Evolutionary conservation across 2,113 vertebrate genomes (phyloP), one percentile per base, ranked within the genome.

Genomic region (Lucifuga dentata): DNA sequence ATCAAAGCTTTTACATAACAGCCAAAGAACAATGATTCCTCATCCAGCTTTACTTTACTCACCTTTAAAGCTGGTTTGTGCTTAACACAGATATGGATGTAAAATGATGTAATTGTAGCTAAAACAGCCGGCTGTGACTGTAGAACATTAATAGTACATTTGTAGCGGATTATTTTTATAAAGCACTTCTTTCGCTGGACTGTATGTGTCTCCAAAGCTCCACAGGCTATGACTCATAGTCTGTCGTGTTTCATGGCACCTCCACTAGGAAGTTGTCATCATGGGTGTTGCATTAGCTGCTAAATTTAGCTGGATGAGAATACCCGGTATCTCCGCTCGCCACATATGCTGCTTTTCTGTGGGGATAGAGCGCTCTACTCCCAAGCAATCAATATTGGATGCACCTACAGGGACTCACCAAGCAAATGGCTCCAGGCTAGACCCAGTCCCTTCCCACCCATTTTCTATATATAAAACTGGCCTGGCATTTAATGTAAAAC

Each of bases 321-420:
- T 80, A 76, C 57, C 57, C 58, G 26, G 77, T 63, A 65, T 68
- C 73, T 73, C 67, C 60, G 2, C 81, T 73, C 64, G 19, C 19
- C 59, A 52, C 61, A 73, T 66, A 66, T 53, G 73, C 70, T 60
- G 76, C 73, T 49, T 68, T 48, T 86, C 83, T 74, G 71, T 51
- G 55, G 76, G 86, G 68, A 80, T 60, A 33, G 49, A 74, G 60
- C 79, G 3, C 71, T 83, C 65, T 8, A 51, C 87, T 86, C 63
- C 60, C 81, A 43, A 73, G 85, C 88, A 90, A 90, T 93, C 91
- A 85, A 90, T 90, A 87, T 57, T 84, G 81, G 88, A 90, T 91
- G 88, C 79, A 88, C 88, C 90, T 84, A 86, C 76, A 77, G 90
- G 89, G 90, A 91, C 84, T 78, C 56, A 72, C 76, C 85, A 80